Percentiles rank a stretch among this genome's conserved stretches.
phyloP scores from a whole-genome alignment of 1,140 invertebrate species.

The Aleiodes sp. region DNA sequence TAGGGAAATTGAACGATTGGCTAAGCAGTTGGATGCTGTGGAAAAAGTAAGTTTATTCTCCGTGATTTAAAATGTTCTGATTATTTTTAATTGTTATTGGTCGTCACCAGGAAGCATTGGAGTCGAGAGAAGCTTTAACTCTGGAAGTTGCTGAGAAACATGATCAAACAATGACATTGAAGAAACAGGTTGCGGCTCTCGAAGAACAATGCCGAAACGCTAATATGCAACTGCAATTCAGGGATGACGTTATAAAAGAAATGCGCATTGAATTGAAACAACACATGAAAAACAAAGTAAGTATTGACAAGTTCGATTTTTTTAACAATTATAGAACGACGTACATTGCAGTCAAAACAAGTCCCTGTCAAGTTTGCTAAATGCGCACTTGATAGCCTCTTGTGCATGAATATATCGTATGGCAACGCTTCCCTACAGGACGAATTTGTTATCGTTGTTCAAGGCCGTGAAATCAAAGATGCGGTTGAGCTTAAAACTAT shows the following conservation, averaged over 20 bases:
- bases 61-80: no score
- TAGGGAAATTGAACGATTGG: slow-evolving; percentile 44
- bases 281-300: slow-evolving; percentile 44
- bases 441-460: no score
- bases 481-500: no score
- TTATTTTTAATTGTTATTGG: not conserved
- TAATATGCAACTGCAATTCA: slow-evolving; percentile 64
- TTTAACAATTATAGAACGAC: not conserved
- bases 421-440: no score
- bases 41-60: slow-evolving; percentile 55
- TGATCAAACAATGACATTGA: slow-evolving; percentile 57
- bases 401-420: no score
- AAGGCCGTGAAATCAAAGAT: no score
- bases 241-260: slow-evolving; percentile 68
- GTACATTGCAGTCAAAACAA: not conserved
- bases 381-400: no score
- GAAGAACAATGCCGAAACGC: slow-evolving; percentile 63
- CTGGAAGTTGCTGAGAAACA: slow-evolving; percentile 66
- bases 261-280: slow-evolving; percentile 62
- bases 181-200: slow-evolving; percentile 56
- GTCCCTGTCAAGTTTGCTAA: no score
- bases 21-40: slow-evolving; percentile 42
- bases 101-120: slow-evolving; percentile 57
- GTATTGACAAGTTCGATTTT: not conserved
- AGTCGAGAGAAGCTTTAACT: slow-evolving; percentile 62